Evolutionary conservation across 2,888 invertebrate species (phyloP).

Genomic region (Phania funesta): DNA sequence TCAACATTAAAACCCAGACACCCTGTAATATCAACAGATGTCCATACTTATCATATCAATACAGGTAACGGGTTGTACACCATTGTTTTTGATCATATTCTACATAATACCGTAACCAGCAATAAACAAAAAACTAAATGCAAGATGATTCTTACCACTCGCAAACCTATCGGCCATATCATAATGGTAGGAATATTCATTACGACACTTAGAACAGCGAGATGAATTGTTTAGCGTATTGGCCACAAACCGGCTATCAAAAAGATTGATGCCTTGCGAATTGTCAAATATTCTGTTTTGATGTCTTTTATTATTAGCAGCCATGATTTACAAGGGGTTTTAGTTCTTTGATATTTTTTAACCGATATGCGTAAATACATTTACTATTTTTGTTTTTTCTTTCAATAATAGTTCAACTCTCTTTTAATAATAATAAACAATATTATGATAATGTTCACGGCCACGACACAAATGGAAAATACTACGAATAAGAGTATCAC

Average conservation of each 20-base stretch:
- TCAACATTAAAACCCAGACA: too few species aligned
- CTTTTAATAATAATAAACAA: background rate
- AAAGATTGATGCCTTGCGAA: conserved; percentile 67
- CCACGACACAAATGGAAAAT: background rate
- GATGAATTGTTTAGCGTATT: conserved; percentile 70
- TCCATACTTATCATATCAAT: too few species aligned
- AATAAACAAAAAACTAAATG: background rate
- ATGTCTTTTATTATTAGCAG: background rate
- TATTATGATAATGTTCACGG: background rate
- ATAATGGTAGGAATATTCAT: conserved; percentile 68
- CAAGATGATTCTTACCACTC: conserved; percentile 40
- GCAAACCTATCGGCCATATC: conserved; percentile 28
- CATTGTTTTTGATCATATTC: too few species aligned
- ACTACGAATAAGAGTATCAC: background rate
- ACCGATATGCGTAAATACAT: background rate
- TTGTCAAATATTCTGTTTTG: conserved; percentile 49
- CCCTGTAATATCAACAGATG: too few species aligned
- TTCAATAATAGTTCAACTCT: background rate
- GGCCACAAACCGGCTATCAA: conserved; percentile 75
- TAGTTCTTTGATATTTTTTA: too few species aligned
- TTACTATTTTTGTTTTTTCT: background rate
- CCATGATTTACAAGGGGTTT: background rate
- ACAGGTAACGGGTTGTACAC: too few species aligned
- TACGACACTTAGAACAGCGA: conserved; percentile 74
- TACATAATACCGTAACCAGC: too few species aligned